Conservation (phyloP, 2,797 vertebrate genomes). For the Babyrousa celebensis region DNA sequence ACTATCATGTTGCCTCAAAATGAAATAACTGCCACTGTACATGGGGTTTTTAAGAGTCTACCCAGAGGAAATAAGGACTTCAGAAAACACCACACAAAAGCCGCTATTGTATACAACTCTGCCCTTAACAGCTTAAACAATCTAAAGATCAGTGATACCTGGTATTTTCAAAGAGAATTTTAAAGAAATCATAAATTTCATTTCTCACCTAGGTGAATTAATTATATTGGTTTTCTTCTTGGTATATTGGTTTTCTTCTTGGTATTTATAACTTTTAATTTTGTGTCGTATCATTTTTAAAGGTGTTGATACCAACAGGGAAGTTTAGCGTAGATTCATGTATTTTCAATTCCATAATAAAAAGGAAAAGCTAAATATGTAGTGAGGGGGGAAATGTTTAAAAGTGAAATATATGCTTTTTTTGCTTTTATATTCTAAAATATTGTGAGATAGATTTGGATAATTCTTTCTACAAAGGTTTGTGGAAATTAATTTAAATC, state of each 20-base stretch:
- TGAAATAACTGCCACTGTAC: neutral
- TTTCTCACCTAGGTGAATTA: neutral
- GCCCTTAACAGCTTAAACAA: neutral
- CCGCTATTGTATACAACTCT: neutral
- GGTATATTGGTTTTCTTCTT: neutral
- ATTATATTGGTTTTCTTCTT: constrained; percentile 33
- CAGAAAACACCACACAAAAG: neutral
- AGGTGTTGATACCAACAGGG: neutral
- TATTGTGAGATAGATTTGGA: constrained; percentile 45
- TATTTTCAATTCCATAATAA: constrained; percentile 26
- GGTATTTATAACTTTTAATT: neutral
- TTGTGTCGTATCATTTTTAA: constrained; percentile 36
- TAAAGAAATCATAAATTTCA: neutral
- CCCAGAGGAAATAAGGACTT: neutral
- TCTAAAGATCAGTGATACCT: neutral
- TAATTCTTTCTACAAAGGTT: constrained; percentile 29
- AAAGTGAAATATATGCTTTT: constrained; percentile 25
- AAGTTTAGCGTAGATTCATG: constrained; percentile 36
- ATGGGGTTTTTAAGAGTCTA: neutral
- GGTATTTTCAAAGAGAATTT: constrained; percentile 47
- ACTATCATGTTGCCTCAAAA: neutral
- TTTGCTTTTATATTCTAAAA: constrained; percentile 63
- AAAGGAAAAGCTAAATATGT: constrained; percentile 22
- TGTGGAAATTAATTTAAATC: constrained; percentile 56
- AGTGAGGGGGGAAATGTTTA: constrained; percentile 24